Base-by-base conservation (phyloP, 2,113 vertebrate species). In the Alosa alosa region DNA sequence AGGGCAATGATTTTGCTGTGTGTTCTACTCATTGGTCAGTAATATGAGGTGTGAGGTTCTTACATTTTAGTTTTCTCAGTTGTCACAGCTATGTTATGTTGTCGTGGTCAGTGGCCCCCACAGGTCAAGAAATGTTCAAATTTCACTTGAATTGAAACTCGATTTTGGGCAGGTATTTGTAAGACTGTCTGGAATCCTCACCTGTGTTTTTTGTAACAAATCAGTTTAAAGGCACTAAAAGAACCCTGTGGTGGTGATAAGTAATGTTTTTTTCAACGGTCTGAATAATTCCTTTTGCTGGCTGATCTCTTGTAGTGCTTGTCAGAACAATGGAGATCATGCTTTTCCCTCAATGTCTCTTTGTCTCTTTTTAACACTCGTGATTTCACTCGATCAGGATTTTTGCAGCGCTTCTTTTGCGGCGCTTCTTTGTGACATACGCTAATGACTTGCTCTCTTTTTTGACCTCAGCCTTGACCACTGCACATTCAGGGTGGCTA, bases 291-390 rank as follows among this genome's bases (percentile, higher is more conserved):
- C n/a, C 60, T 60, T 25, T 68, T 68, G 25, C 22, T 68, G 64
- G 64, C n/a, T 31, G n/a, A 72, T 72, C 64, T 36, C 64, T 25
- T 72, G 64, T 72, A 72, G 64, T 72, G 64, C 13, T 25, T 72
- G 25, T 72, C 25, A 72, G 36, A 72, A 72, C 64, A 72, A 72
- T 72, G 64, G 64, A 25, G 64, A 13, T 72, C 64, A 72, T 72
- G 64, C 64, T 36, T 72, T 72, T 1, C 13, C 52, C n/a, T 83
- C 81, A 87, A 86, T 83, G 84, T 41, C 84, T 81, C 22, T 82
- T 90, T 88, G 64, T 72, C 64, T 31, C 25, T 25, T 72, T 72
- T 72, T 72, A 36, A 72, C 64, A 72, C 64, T 72, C 15, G 64
- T 72, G 64, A 72, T 72, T 72, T 72, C 31, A 72, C 25, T 72